Evolutionary conservation across 2,113 vertebrate genomes (phyloP), one percentile per base, ranked within the genome.

Genomic region (Ammodytes marinus): DNA sequence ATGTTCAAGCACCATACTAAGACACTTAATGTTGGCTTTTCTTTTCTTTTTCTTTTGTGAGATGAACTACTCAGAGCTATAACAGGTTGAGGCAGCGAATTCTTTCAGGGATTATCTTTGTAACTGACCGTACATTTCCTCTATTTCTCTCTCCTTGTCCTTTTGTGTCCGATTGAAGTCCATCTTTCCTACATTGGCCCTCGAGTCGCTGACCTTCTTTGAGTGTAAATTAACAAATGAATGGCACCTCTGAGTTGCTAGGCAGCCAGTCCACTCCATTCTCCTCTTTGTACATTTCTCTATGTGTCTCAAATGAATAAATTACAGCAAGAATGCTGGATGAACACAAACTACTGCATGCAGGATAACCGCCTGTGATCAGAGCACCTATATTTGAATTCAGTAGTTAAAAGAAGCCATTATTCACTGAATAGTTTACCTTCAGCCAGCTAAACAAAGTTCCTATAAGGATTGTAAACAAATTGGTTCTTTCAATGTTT

Each of bases 181-280:
- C 13, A 47, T 85, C 40, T 8, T 67, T 53, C 69, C 8, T 67
- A 37, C 75, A 0, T 27, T 39, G 49, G 60, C 42, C 47, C 52
- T 42, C 40, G 52, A 79, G 58, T 72, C 35, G 8, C 60, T 77
- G 61, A 84, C 84, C 84, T 84, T 87, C 73, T 87, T 85, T 78
- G 67, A 87, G 75, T 80, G 47, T 86, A 83, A 89, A 90, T 89
- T 85, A 85, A 82, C 85, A 88, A 77, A 75, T 83, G 83, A 85
- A 86, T 85, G 60, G 64, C 72, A 59, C 76, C 13, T 1, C 57
- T 27, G 75, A 64, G 91, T 88, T 85, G 73, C 90, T 43, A 79
- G 50, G 87, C 89, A 87, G 86, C 90, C 74, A 54, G 46, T 64
- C 59, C 65, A 53, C 66, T 66, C 54, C 46, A 47, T 88, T 86